Evolutionary conservation across 2,888 invertebrate genomes (phyloP), one percentile per base, ranked within the genome.

Genomic region (Zygaena filipendulae): DNA sequence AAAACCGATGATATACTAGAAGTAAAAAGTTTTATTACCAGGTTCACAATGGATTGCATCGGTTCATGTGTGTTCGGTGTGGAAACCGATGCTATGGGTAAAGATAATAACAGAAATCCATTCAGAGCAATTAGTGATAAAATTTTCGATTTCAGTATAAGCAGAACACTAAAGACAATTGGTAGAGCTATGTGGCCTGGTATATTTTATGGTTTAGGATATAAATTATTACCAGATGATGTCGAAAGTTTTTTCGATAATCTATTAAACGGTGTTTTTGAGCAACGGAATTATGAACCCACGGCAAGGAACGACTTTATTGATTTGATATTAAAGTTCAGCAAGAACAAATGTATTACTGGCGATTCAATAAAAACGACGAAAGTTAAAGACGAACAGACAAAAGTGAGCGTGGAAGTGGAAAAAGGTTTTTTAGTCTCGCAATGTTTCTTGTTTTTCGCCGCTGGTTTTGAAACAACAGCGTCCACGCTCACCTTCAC

Each of bases 381-480:
- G 38, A 53, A 51, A 20, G 29, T 29, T 21, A 36, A 31, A 3
- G 49, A 43, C 1, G 43, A 32, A 1, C 37, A 36, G 1, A n/a
- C n/a, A n/a, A 53, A 42, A 11, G 27, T 49, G 1, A 10, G 35
- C 0, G 16, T 71, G 0, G 46, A 57, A 2, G 44, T 82, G 1
- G 55, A 67, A 1, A 46, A 80, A 7, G 60, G 75, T 2, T 46
- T 83, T 19, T 38, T 85, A 3, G 63, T 75, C 0, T 71, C 83
- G 0, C 84, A 86, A 31, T 75, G 82, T 2, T 57, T 81, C 4
- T 40, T 77, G 1, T 82, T 87, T 23, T 70, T 68, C 11, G 54
- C 35, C 1, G 69, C 63, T 7, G 69, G 70, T 2, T 69, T 47
- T 13, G 67, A 70, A 13, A 63, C 68, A 0, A 59, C 68, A 1